Base-by-base conservation (phyloP, 2,113 vertebrate species). In the Petrocephalus zakoni region DNA sequence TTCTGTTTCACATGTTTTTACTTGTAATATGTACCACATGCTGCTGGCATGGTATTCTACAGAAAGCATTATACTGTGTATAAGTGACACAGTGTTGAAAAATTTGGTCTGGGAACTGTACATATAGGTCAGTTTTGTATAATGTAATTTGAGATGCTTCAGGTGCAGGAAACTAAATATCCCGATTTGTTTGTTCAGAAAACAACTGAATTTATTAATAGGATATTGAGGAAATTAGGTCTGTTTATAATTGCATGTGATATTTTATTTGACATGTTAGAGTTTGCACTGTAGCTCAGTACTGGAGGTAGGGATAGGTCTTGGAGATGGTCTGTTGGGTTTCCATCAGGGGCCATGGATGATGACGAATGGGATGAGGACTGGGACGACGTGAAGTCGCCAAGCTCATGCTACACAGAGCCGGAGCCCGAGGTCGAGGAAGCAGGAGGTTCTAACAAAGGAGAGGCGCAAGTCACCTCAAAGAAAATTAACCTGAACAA, bases 361-460 rank as follows among this genome's bases (percentile, higher is more conserved):
- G 96, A 98, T 0, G 98, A 99, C 2, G 98, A 99, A 56, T 99
- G 98, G 98, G 98, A 99, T 0, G 98, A 99, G 82, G 98, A 99
- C 25, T 99, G 98, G 98, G 97, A 99, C n/a, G 98, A 99, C 47
- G 92, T 96, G 87, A 99, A 97, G 94, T 97, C 97, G 2, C 87
- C 96, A 0, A 93, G 94, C 52, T 87, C 96, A 0, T 93, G 94
- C 29, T 56, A 7, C 55, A n/a, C 95, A 42, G 97, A 96, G 86
- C 91, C 95, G 47, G 97, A 96, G 86, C 91, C 95, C 9, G 98
- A 99, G 82, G 88, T 95, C 0, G 94, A 96, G 4, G 98, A 99
- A 0, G 75, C 94, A 21, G 96, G 96, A 0, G 96, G 94, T 0
- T 49, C 94, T 13, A 96, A 96, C 75, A 96, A 97, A 91, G 97